phyloP scores from a whole-genome alignment of 2,113 vertebrate genomes.

The Balaenoptera acutorostrata region DNA sequence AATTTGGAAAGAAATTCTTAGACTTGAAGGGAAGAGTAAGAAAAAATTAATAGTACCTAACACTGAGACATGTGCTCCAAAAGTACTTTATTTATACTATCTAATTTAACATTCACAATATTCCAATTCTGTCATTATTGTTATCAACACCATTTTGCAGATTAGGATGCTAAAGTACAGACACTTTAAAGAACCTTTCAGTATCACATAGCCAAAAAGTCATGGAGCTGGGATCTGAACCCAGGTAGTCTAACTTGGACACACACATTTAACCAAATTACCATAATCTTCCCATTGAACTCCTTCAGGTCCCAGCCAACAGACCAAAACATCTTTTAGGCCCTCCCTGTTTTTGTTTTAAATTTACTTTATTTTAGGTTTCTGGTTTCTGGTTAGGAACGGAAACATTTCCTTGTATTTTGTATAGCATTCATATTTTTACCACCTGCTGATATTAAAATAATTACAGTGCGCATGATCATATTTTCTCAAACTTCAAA shows the following conservation, averaged over 20 bases:
- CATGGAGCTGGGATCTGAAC: background rate
- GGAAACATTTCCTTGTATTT: background rate
- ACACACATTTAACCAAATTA: background rate
- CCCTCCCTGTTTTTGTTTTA: background rate
- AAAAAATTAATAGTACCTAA: background rate
- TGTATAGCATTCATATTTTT: background rate
- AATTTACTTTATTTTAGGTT: background rate
- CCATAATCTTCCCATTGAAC: background rate
- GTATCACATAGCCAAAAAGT: background rate
- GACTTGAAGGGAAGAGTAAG: background rate
- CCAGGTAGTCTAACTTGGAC: background rate
- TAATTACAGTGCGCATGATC: background rate
- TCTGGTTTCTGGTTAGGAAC: background rate
- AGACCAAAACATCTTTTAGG: background rate
- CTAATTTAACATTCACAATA: background rate
- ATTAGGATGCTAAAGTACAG: background rate
- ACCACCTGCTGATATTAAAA: background rate
- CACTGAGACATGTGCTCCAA: background rate
- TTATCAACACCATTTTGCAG: background rate
- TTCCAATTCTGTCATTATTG: background rate
- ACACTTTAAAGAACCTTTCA: background rate
- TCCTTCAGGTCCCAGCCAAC: background rate
- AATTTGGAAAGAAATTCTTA: background rate
- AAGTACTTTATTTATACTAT: background rate
- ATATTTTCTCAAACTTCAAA: conserved; percentile 10